Percentiles rank a stretch among this genome's conserved stretches.
Conservation (phyloP, 2,888 invertebrate species). For the Himalopsyche anomala region DNA sequence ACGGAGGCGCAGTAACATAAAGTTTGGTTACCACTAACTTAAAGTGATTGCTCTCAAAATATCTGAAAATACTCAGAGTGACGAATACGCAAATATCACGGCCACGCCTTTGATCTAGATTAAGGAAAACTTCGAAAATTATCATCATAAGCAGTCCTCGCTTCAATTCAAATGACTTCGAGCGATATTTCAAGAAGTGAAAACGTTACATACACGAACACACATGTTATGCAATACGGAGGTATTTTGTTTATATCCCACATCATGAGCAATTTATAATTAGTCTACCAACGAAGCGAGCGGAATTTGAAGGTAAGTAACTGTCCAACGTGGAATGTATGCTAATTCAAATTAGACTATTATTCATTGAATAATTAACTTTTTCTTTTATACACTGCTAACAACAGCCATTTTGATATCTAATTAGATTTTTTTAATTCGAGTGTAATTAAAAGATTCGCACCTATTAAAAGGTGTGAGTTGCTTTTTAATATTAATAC, state of each 20-base stretch:
- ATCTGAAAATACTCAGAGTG: constrained; percentile 35
- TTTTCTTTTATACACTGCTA: neutral
- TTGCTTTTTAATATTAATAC: neutral
- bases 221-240: neutral
- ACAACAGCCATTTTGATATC: neutral
- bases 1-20: too few relatives aligned
- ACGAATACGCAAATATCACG: constrained; percentile 45
- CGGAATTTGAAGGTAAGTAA: neutral
- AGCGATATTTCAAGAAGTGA: constrained; percentile 34
- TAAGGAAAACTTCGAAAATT: constrained; percentile 35
- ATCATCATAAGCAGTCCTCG: neutral
- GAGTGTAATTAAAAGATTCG: neutral
- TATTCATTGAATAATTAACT: neutral
- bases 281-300: neutral
- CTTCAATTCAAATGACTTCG: neutral
- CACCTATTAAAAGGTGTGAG: neutral
- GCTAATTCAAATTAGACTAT: neutral
- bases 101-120: constrained; percentile 53
- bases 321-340: neutral
- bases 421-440: neutral
- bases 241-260: constrained; percentile 32
- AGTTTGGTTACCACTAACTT: too few relatives aligned
- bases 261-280: constrained; percentile 22
- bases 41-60: neutral
- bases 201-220: constrained; percentile 27